Base-by-base conservation (phyloP, 2,888 invertebrate species). In the Trichopoda pennipes region DNA sequence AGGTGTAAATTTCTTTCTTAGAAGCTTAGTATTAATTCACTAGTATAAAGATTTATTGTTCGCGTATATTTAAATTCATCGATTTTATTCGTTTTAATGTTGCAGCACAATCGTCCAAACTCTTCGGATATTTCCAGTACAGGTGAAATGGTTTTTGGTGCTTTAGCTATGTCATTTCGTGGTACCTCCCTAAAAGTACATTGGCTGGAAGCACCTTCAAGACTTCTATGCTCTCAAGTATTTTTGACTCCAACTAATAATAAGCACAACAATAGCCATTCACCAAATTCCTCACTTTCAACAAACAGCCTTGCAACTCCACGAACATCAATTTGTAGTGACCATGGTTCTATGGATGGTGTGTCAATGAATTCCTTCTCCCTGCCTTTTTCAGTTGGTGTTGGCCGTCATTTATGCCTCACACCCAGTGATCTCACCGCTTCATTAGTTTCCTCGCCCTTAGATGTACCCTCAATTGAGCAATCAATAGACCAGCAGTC, bases 131-230 rank as follows among this genome's bases (percentile, higher is more conserved):
- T 95, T 77, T 93, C 93, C 85, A 92, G 94, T 84, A 92, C 97
- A 89, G 96, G 96, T 86, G 98, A 98, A 93, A 96, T 98, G 96
- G 95, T 97, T 86, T 98, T 98, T 90, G 98, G 98, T 9, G 95
- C 97, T 2, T 95, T 96, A 66, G 96, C 97, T 2, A 95, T 98
- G 95, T 95, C 96, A 85, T 97, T 94, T 91, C 94, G 95, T 88
- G 97, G 96, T 72, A 94, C 96, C 47, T 95, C 96, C n/a, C 93
- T 97, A 84, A 98, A 98, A 93, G 96, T 93, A 4, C 93, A 93
- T 85, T 92, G 92, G 86, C 86, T 93, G 83, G 90, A 91, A 28
- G 89, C 91, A 2, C 92, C 93, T 3, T 87, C 90, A 0, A 89
- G 92, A 63, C 90, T 93, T 72, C 82, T 94, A 90, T 94, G 93